These are phyloP conservation scores for Rhea pennata DNA, from an alignment of 2,113 vertebrate species.

Conservation along the genomic window DNA sequence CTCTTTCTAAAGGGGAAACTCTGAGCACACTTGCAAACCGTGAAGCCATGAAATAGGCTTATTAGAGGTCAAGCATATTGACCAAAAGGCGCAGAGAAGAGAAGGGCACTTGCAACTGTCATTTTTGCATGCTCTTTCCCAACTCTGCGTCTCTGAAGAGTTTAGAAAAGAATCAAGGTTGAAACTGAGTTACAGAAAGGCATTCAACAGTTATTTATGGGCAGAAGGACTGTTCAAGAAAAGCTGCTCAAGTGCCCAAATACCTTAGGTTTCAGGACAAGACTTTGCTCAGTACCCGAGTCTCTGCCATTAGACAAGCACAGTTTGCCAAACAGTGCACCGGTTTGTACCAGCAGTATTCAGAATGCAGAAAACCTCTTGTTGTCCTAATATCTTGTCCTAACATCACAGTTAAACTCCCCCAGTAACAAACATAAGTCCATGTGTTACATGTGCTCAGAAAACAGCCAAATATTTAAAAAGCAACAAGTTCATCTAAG, in stretches of 20 bases:
- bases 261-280: background rate
- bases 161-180: background rate
- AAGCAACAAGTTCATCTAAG: background rate
- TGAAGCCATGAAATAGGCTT: background rate
- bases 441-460: background rate
- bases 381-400: background rate
- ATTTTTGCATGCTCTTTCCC: background rate
- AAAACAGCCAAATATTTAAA: background rate
- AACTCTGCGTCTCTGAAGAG: background rate
- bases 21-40: background rate
- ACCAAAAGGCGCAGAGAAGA: background rate
- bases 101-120: background rate
- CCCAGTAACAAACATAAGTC: background rate
- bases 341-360: background rate
- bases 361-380: background rate
- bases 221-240: background rate
- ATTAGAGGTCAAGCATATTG: background rate
- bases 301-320: background rate
- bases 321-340: background rate
- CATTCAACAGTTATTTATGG: background rate
- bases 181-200: background rate
- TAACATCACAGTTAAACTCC: background rate
- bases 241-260: background rate
- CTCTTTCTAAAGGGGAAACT: background rate
- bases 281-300: background rate